Percentiles rank a stretch among this genome's conserved stretches.
These are phyloP conservation scores for Irena cyanogastra DNA, from an alignment of 2,113 vertebrate species.

Conservation along the genomic window DNA sequence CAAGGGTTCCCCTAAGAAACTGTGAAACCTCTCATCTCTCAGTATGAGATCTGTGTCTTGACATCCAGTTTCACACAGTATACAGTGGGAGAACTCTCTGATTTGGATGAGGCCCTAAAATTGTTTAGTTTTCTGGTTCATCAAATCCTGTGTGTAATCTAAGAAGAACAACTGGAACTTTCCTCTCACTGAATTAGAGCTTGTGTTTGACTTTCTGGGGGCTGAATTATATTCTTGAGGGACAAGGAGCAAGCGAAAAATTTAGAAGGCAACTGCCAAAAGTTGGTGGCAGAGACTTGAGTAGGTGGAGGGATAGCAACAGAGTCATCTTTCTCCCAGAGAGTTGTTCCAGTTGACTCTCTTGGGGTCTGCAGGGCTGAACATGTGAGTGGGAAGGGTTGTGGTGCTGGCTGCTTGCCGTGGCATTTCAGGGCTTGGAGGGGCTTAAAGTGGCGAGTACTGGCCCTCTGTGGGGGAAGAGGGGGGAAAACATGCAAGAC, in stretches of 20 bases:
- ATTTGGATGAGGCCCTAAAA: not conserved
- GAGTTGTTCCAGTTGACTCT: not conserved
- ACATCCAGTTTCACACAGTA: not conserved
- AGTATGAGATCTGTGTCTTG: not conserved
- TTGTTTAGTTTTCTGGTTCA: not conserved
- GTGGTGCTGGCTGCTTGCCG: fast-evolving
- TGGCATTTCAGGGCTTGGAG: not conserved
- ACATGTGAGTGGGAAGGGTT: not conserved
- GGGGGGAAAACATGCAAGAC: not conserved
- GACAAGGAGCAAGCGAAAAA: not conserved
- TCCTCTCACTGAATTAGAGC: not conserved
- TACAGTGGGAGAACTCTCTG: not conserved
- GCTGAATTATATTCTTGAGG: not conserved
- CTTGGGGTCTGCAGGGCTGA: not conserved
- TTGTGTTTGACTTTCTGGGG: not conserved
- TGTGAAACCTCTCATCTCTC: not conserved
- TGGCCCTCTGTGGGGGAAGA: not conserved
- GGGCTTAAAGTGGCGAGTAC: not conserved
- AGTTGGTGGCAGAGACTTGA: not conserved
- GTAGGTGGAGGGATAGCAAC: not conserved
- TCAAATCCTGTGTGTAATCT: not conserved
- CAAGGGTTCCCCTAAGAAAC: not conserved
- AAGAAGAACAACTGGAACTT: not conserved
- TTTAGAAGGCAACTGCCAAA: not conserved
- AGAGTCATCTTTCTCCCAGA: not conserved